phyloP scores from a whole-genome alignment of 2,888 invertebrate species.

The Vesta saturnalis region DNA sequence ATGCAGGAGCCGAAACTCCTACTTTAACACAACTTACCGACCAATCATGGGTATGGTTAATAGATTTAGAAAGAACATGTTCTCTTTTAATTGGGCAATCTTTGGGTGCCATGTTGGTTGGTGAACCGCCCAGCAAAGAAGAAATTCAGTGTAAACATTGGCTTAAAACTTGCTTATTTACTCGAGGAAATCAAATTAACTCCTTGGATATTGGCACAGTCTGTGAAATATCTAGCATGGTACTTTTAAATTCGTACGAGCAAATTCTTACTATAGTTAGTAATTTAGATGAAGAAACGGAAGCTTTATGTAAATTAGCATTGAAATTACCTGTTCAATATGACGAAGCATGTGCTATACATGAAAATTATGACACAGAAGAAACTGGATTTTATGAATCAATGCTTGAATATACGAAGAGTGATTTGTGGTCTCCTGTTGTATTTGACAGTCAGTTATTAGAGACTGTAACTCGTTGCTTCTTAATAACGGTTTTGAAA shows the following conservation, averaged over 20 bases:
- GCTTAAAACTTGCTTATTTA: slow-evolving; percentile 62
- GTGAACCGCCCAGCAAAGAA: slow-evolving; percentile 60
- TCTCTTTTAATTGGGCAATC: slow-evolving; percentile 69
- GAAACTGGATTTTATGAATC: slow-evolving; percentile 55
- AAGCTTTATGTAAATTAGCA: slow-evolving; percentile 52
- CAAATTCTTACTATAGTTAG: slow-evolving; percentile 40
- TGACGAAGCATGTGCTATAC: slow-evolving; percentile 56
- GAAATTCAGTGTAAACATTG: slow-evolving; percentile 63
- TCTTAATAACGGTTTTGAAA: slow-evolving; percentile 65
- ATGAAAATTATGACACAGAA: slow-evolving; percentile 42
- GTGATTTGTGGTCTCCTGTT: slow-evolving; percentile 65
- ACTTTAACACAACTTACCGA: slow-evolving; percentile 62
- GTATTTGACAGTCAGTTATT: slow-evolving; percentile 62
- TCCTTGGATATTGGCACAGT: slow-evolving; percentile 42
- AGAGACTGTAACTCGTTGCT: slow-evolving; percentile 63
- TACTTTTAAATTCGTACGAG: slow-evolving; percentile 40
- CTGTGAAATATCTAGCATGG: slow-evolving; percentile 43
- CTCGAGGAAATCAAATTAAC: slow-evolving; percentile 52
- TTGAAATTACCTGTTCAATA: slow-evolving; percentile 56
- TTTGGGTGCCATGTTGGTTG: slow-evolving; percentile 67
- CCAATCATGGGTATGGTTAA: slow-evolving; percentile 67
- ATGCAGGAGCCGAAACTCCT: slow-evolving; percentile 63
- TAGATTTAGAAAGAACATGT: slow-evolving; percentile 69
- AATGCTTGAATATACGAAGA: slow-evolving; percentile 59
- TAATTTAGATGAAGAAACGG: slow-evolving; percentile 42